Percentiles rank a stretch among this genome's conserved stretches.
These are phyloP conservation scores for Poliocrania exsul DNA, from an alignment of 2,797 vertebrate species.

Conservation along the genomic window DNA sequence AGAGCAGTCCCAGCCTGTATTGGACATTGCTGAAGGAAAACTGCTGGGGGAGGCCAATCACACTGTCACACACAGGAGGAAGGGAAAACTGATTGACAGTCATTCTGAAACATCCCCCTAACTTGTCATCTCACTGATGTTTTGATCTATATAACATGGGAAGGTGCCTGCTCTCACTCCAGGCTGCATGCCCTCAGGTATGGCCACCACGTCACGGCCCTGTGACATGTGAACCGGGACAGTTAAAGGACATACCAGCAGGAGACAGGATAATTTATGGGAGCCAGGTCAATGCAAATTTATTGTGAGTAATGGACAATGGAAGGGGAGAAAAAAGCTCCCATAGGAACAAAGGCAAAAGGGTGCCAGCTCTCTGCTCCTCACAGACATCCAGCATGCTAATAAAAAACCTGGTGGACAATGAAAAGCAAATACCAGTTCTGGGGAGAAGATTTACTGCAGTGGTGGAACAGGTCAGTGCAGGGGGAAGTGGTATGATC, in stretches of 20 bases:
- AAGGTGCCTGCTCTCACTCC: background rate
- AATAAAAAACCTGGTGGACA: constrained; percentile 44
- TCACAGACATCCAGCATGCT: background rate
- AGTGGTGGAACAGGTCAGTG: constrained; percentile 57
- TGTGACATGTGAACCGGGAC: background rate
- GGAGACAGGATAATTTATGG: constrained; percentile 50
- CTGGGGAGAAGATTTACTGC: constrained; percentile 5
- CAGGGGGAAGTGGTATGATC: constrained; percentile 65
- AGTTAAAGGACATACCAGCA: background rate
- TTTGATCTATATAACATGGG: background rate
- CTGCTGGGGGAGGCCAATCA: background rate
- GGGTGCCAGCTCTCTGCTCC: background rate
- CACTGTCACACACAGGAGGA: background rate
- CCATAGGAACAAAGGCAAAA: constrained; percentile 39
- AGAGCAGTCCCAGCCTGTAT: background rate
- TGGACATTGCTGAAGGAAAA: background rate
- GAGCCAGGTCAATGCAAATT: constrained; percentile 45
- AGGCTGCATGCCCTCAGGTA: background rate
- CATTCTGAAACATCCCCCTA: background rate
- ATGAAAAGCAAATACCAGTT: constrained; percentile 25
- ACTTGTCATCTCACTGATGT: background rate
- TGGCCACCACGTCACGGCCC: background rate
- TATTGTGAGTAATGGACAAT: constrained; percentile 46
- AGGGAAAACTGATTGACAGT: background rate
- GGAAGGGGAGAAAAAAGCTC: background rate